Evolutionary conservation across 2,888 invertebrate species (phyloP).

Genomic region (Leptodirus hochenwartii): DNA sequence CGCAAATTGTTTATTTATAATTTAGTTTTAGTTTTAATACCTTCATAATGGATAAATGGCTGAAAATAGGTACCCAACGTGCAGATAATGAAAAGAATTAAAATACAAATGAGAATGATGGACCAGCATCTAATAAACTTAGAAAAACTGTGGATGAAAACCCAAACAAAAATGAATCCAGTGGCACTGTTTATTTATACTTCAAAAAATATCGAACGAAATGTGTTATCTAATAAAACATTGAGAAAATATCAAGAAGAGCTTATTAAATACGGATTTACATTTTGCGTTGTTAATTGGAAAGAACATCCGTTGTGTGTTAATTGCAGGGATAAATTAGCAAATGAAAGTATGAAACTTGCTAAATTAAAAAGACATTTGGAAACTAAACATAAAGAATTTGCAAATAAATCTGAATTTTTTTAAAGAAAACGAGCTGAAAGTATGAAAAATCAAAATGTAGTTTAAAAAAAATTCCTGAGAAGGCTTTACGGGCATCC

Average conservation of each 20-base stretch:
- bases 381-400: conserved; percentile 6
- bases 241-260: conserved; percentile 7
- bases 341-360: conserved; percentile 4
- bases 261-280: conserved; percentile 8
- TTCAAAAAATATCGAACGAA: background rate
- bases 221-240: conserved; percentile 4
- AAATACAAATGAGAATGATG: too few species aligned
- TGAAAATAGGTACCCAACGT: too few species aligned
- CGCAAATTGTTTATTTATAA: too few species aligned
- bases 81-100: too few species aligned
- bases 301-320: conserved; percentile 6
- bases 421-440: conserved; percentile 6
- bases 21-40: too few species aligned
- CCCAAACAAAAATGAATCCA: conserved; percentile 6
- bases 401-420: conserved; percentile 7
- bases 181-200: conserved; percentile 6
- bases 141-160: too few species aligned
- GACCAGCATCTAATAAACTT: conserved; percentile 4
- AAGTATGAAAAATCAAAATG: conserved; percentile 8
- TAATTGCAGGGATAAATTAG: conserved; percentile 6
- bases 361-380: conserved; percentile 8
- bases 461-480: conserved; percentile 6
- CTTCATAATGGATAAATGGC: too few species aligned
- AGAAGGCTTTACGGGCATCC: conserved; percentile 8
- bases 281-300: conserved; percentile 7